Conservation (phyloP, 2,888 invertebrate species). For the Halictus quadricinctus region DNA sequence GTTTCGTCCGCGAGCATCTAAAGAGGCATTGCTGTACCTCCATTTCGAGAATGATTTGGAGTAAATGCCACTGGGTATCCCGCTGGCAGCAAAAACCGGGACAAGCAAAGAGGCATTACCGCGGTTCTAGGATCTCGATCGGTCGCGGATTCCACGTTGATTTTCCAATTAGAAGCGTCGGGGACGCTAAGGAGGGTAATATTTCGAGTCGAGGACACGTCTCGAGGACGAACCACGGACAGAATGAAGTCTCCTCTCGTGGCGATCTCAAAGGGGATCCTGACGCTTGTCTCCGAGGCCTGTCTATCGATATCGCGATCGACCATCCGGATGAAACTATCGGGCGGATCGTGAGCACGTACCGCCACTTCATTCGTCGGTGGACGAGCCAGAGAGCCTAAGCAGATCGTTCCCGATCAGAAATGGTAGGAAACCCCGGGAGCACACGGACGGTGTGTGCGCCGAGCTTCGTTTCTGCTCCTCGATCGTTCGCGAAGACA, state of each 20-base stretch:
- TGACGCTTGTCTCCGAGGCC: conserved; percentile 9
- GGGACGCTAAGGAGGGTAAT: background rate
- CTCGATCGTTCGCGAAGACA: conserved; percentile 19
- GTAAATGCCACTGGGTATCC: background rate
- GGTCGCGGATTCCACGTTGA: background rate
- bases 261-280: conserved; percentile 24
- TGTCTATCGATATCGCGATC: conserved; percentile 47
- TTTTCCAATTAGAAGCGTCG: background rate
- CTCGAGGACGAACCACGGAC: background rate
- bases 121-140: background rate
- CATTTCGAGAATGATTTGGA: background rate
- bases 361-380: conserved; percentile 48
- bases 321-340: conserved; percentile 33
- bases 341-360: conserved; percentile 28
- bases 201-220: conserved; percentile 8
- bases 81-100: background rate
- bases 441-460: background rate
- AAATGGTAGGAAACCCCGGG: conserved; percentile 23
- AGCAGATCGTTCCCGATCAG: conserved; percentile 38
- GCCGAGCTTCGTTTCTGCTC: background rate
- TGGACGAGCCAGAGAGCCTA: background rate
- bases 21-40: background rate
- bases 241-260: background rate
- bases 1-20: background rate
- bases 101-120: background rate